These are phyloP conservation scores for Sceloporus undulatus DNA, from an alignment of 2,113 vertebrate genomes.

Conservation along the genomic window DNA sequence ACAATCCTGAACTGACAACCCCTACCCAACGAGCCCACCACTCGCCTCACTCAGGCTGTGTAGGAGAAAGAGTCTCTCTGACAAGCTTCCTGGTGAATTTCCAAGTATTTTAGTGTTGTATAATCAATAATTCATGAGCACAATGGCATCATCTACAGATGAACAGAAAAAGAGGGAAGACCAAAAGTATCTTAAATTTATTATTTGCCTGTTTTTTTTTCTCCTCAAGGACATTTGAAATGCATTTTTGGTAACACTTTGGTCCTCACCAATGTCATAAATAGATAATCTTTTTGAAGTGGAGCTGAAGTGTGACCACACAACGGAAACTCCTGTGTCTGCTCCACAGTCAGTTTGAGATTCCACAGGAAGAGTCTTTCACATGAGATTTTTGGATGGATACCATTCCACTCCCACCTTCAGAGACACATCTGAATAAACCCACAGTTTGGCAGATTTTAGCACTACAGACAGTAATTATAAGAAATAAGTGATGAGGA, in stretches of 20 bases:
- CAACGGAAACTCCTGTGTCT: neutral
- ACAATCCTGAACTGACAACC: neutral
- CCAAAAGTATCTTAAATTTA: slow-evolving; percentile 61
- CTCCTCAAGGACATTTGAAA: slow-evolving; percentile 59
- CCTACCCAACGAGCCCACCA: neutral
- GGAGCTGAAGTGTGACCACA: neutral
- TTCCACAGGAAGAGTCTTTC: neutral
- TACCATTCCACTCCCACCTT: too few species aligned
- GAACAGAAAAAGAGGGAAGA: slow-evolving; percentile 64
- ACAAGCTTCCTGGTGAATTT: slow-evolving; percentile 69
- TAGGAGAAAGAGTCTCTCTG: slow-evolving; percentile 53
- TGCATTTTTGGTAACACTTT: slow-evolving; percentile 26
- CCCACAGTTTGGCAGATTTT: too few species aligned
- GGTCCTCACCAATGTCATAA: neutral
- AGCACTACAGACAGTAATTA: too few species aligned
- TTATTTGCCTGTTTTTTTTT: slow-evolving; percentile 51
- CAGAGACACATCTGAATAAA: too few species aligned
- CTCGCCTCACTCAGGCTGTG: slow-evolving; percentile 27
- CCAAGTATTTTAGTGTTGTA: slow-evolving; percentile 80
- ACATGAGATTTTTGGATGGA: too few species aligned
- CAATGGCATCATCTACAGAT: slow-evolving; percentile 73
- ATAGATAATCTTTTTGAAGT: neutral
- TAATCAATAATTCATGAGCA: slow-evolving; percentile 81
- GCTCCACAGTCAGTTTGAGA: neutral
- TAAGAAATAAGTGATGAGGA: too few species aligned